Evolutionary conservation across 1,140 invertebrate species (phyloP), one percentile per base, ranked within the genome.

Genomic region (Bombus affinis): DNA sequence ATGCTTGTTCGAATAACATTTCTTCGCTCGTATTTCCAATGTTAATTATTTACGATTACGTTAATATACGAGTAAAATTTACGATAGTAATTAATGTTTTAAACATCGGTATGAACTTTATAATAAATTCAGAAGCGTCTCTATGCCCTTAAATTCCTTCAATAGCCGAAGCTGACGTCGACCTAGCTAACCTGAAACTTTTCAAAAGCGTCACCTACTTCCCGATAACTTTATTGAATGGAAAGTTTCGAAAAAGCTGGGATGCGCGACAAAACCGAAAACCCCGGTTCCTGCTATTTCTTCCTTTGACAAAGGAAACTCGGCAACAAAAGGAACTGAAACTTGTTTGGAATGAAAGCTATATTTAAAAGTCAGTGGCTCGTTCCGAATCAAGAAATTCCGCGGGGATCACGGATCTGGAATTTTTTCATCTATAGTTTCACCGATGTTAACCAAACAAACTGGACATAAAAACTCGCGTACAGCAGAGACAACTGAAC

Each of bases 201-300:
- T 68, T 68, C 66, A 68, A 37, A 68, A 68, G 66, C 66, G 66
- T 35, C 32, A 68, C 66, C 66, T 37, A 35, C 66, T 68, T 68
- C 2, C 18, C 66, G 32, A 68, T 37, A 68, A 68, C 66, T 68
- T 68, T 35, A 18, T 68, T 68, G 32, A 68, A 68, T 68, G 66
- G 35, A 35, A 68, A 68, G 66, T 68, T 68, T 68, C 18, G 32
- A 68, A 68, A 68, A 68, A 68, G 66, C 66, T 35, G 18, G 32
- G 32, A 68, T 8, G 66, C 66, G 32, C 32, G 22, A 68, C 32
- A 68, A 35, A 35, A 35, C 32, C 32, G 8, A 37, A 68, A 68
- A 22, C 18, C 66, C 22, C 32, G 66, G 32, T 35, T 68, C 66
- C 32, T 68, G 66, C 15, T 68, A 37, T 35, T 68, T 68, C 66